Conservation (phyloP, 2,113 vertebrate species). For the Sturnus vulgaris region DNA sequence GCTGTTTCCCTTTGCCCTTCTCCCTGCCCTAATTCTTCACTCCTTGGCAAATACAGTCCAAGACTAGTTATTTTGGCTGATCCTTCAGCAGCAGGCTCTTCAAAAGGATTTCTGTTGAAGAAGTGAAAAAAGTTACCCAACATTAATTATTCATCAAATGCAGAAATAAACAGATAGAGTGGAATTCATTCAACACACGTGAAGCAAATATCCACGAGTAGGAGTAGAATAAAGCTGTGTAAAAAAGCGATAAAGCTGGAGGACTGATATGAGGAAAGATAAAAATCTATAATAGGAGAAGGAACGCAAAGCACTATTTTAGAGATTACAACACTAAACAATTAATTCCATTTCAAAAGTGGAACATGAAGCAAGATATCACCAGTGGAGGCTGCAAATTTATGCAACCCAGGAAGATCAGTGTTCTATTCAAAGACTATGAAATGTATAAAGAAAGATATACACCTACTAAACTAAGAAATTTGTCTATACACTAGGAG, state of each 20-base stretch:
- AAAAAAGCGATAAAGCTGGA: neutral
- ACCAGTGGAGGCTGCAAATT: neutral
- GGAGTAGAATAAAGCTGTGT: neutral
- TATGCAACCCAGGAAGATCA: neutral
- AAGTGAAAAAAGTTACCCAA: neutral
- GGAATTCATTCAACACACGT: neutral
- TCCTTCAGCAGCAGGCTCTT: neutral
- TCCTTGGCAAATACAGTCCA: neutral
- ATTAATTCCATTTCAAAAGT: conserved; percentile 23
- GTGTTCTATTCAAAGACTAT: neutral
- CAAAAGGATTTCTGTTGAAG: neutral
- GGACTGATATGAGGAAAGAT: neutral
- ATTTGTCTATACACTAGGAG: neutral
- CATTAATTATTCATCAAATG: neutral
- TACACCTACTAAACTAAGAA: neutral
- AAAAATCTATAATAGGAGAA: conserved; percentile 5
- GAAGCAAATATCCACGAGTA: neutral
- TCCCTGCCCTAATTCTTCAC: neutral
- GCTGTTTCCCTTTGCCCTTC: neutral
- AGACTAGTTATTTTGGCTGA: neutral
- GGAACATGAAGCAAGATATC: neutral
- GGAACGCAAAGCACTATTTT: neutral
- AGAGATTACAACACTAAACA: neutral
- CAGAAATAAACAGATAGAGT: conserved; percentile 4
- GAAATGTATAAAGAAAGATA: neutral